These are phyloP conservation scores for Carassius carassius DNA, from an alignment of 2,113 vertebrate genomes.

Conservation along the genomic window DNA sequence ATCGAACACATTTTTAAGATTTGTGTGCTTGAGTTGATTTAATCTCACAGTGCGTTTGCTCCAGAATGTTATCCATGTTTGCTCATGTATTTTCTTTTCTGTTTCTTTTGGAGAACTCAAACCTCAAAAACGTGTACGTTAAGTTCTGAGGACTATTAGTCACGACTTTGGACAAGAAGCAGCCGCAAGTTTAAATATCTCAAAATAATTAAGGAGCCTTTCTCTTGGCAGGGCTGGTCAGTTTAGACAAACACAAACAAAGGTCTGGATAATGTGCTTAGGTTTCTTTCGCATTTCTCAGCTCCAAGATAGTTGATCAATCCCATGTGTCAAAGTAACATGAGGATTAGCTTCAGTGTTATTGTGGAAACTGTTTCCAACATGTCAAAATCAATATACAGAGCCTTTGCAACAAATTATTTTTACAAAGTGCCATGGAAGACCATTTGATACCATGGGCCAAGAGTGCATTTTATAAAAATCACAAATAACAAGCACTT, in stretches of 20 bases:
- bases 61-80: not conserved
- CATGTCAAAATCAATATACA: conserved; percentile 30
- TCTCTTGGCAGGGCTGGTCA: conserved; percentile 22
- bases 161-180: conserved; percentile 23
- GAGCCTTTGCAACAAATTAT: not conserved
- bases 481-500: conserved; percentile 3
- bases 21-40: conserved; percentile 10
- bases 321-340: not conserved
- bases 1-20: not conserved
- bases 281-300: not conserved
- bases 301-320: not conserved
- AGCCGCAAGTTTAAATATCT: conserved; percentile 31
- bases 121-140: conserved; percentile 38
- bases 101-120: conserved; percentile 13
- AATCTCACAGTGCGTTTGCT: not conserved
- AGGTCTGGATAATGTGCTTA: conserved; percentile 20
- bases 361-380: not conserved
- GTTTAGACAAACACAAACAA: conserved; percentile 22
- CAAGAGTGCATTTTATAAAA: conserved; percentile 21
- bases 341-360: conserved; percentile 2
- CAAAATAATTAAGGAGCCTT: conserved; percentile 46
- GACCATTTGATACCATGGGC: not conserved
- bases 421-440: not conserved
- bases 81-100: conserved; percentile 4
- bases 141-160: conserved; percentile 29